Percentiles rank a stretch among this genome's conserved stretches.
Conservation (phyloP, 2,113 vertebrate species). For the Micronycteris hirsuta region DNA sequence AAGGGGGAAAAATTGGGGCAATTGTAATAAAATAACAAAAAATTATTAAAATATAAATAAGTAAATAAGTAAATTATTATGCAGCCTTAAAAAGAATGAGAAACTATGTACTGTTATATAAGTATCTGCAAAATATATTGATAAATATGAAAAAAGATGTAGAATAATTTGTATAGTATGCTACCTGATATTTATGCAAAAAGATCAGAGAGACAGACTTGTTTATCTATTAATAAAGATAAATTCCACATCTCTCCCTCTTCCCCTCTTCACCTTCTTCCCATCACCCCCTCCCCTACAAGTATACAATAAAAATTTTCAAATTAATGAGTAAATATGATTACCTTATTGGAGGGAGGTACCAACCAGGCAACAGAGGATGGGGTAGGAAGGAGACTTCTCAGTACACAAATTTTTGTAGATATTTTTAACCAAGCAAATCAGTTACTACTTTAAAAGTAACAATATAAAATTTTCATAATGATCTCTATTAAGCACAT, state of each 20-base stretch:
- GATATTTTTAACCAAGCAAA: not conserved
- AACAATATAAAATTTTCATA: not conserved
- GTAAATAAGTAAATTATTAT: not conserved
- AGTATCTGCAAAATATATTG: not conserved
- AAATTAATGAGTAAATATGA: not conserved
- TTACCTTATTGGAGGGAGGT: not conserved
- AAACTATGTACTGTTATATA: not conserved
- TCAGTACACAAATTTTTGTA: not conserved
- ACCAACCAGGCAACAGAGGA: not conserved
- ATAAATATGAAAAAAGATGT: not conserved
- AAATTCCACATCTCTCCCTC: not conserved
- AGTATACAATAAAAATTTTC: not conserved
- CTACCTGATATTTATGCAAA: not conserved
- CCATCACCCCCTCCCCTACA: rapidly evolving
- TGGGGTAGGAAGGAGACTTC: not conserved
- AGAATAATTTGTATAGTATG: not conserved
- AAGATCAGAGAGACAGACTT: not conserved
- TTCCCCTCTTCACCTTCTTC: not conserved
- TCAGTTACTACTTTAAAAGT: conserved; percentile 1
- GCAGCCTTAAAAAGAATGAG: not conserved
- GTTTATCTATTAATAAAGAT: not conserved
- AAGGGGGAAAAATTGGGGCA: no score
- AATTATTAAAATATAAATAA: no score
- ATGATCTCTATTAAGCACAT: not conserved
- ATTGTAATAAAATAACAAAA: no score